phyloP scores from a whole-genome alignment of 1,140 invertebrate species.

The Pinna nobilis region DNA sequence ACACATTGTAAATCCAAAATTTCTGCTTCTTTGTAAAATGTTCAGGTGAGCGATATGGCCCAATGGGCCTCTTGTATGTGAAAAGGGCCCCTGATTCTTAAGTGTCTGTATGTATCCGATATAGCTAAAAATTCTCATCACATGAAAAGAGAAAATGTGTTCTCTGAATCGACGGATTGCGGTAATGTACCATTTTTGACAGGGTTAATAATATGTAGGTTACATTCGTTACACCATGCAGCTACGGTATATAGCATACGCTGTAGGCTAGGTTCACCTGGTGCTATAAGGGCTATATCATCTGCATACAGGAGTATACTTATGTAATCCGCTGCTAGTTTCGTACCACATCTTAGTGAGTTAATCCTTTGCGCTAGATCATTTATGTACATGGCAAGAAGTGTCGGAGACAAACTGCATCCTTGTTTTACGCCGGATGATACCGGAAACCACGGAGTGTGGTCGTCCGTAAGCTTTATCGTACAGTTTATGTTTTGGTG shows the following conservation, averaged over 20 bases:
- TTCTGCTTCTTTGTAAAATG: not conserved
- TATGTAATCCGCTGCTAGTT: conserved; percentile 7
- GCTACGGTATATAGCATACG: conserved; percentile 24
- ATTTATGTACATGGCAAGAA: conserved; percentile 37
- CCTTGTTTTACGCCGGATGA: conserved; percentile 40
- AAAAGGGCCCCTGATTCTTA: not conserved
- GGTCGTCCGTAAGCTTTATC: too few relatives aligned
- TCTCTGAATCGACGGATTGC: too few relatives aligned
- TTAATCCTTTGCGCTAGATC: conserved; percentile 22
- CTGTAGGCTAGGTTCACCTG: conserved; percentile 19
- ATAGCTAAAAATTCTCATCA: too few relatives aligned
- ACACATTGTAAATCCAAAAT: not conserved
- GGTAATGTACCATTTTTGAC: conserved; percentile 34
- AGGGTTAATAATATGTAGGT: conserved; percentile 28
- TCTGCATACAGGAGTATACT: conserved; percentile 37
- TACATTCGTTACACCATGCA: conserved; percentile 39
- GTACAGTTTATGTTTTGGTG: too few relatives aligned
- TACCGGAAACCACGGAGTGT: too few relatives aligned
- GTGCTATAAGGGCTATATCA: conserved; percentile 35
- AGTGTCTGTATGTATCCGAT: not conserved
- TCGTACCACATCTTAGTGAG: not conserved
- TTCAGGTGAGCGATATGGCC: not conserved
- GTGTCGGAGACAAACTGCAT: conserved; percentile 36
- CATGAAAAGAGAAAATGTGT: too few relatives aligned
- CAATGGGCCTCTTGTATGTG: not conserved